Conservation (phyloP, 2,113 vertebrate species). For the Hassar affinis region DNA sequence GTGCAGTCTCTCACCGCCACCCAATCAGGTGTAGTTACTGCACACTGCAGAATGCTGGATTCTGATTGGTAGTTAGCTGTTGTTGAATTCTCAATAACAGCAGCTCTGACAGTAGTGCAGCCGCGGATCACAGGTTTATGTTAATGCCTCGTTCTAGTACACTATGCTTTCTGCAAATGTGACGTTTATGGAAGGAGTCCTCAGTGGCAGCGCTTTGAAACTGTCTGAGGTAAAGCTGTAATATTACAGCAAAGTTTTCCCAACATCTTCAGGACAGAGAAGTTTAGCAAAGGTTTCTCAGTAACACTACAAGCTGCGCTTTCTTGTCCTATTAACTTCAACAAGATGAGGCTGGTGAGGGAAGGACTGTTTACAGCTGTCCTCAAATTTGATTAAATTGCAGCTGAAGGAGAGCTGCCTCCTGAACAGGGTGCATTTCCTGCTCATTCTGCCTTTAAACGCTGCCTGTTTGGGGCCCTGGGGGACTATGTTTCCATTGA, state of each 20-base stretch:
- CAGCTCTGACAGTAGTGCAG: background rate
- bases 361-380: background rate
- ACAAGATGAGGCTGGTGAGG: background rate
- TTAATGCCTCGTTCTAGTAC: background rate
- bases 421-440: background rate
- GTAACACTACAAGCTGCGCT: background rate
- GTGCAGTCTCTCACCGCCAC: slow-evolving; percentile 16
- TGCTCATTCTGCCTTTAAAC: background rate
- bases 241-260: no score
- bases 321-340: no score
- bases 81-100: background rate
- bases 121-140: background rate
- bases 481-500: background rate
- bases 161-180: background rate
- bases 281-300: no score
- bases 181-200: background rate
- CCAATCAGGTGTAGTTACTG: background rate
- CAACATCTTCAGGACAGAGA: no score
- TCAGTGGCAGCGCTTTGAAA: background rate
- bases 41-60: background rate
- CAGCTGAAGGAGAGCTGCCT: background rate
- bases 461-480: background rate
- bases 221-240: no score
- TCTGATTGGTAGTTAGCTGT: background rate
- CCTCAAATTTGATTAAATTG: no score